phyloP scores from a whole-genome alignment of 2,888 invertebrate genomes.

The Pyrgus malvae region DNA sequence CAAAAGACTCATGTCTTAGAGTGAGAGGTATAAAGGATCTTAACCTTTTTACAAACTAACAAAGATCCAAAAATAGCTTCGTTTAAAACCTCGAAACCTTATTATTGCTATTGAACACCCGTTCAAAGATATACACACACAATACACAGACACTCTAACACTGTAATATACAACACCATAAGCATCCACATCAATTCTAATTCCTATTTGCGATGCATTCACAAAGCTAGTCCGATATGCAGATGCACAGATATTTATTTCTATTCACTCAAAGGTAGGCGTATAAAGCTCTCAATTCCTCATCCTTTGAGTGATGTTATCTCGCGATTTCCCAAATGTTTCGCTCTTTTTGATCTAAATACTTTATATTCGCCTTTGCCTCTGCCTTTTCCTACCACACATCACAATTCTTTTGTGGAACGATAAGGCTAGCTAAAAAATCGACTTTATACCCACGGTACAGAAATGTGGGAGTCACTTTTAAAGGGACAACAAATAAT shows the following conservation, averaged over 20 bases:
- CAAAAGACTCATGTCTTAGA: too few species aligned
- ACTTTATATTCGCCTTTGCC: slow-evolving; percentile 68
- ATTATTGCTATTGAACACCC: too few species aligned
- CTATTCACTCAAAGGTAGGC: slow-evolving; percentile 61
- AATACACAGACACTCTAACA: too few species aligned
- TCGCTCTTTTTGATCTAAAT: slow-evolving; percentile 75
- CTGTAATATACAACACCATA: neutral
- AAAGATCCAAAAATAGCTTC: too few species aligned
- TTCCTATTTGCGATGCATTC: slow-evolving; percentile 14
- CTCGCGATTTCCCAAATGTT: slow-evolving; percentile 73
- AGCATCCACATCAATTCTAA: slow-evolving; percentile 1
- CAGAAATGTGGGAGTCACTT: slow-evolving; percentile 3
- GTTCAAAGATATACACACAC: too few species aligned
- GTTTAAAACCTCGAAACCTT: too few species aligned
- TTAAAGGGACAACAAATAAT: neutral
- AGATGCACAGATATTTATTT: slow-evolving; percentile 62
- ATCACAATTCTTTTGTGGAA: slow-evolving; percentile 61
- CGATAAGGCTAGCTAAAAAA: slow-evolving; percentile 61
- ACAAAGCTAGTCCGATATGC: slow-evolving; percentile 22
- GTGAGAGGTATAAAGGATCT: too few species aligned
- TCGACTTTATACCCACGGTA: slow-evolving; percentile 29
- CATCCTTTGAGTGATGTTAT: slow-evolving; percentile 76
- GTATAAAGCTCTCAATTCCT: slow-evolving; percentile 68
- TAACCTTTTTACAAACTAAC: too few species aligned
- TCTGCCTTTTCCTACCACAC: slow-evolving; percentile 63